These are phyloP conservation scores for Anastatus disparis DNA, from an alignment of 1,140 invertebrate genomes.

Conservation along the genomic window DNA sequence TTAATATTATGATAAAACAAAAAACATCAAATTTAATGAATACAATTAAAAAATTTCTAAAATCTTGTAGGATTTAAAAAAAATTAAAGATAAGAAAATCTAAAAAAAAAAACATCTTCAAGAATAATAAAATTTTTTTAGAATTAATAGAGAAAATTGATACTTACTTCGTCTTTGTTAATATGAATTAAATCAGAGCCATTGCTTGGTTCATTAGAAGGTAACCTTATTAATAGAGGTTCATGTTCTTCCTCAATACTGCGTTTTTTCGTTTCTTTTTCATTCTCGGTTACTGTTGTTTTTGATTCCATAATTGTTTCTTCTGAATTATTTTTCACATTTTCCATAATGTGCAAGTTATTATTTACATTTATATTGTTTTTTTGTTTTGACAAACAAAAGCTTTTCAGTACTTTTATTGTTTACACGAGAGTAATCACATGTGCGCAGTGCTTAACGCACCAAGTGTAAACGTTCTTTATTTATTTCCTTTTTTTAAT, in stretches of 20 bases:
- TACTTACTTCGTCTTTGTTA: conserved; percentile 52
- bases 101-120: background rate
- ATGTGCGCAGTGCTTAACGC: too few relatives aligned
- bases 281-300: too few relatives aligned
- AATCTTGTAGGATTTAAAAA: background rate
- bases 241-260: conserved; percentile 35
- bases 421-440: too few relatives aligned
- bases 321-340: too few relatives aligned
- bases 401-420: too few relatives aligned
- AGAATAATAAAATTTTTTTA: background rate
- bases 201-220: conserved; percentile 19
- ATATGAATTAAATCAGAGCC: conserved; percentile 46
- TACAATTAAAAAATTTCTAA: background rate
- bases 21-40: background rate
- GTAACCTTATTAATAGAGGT: conserved; percentile 48
- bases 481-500: too few relatives aligned
- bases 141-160: background rate
- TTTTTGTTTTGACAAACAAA: too few relatives aligned
- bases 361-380: too few relatives aligned
- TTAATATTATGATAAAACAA: background rate
- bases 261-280: conserved; percentile 38
- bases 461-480: too few relatives aligned
- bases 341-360: too few relatives aligned
- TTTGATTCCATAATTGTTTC: too few relatives aligned
- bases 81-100: background rate